These are phyloP conservation scores for Malaclemys terrapin DNA, from an alignment of 2,113 vertebrate species.

Conservation along the genomic window DNA sequence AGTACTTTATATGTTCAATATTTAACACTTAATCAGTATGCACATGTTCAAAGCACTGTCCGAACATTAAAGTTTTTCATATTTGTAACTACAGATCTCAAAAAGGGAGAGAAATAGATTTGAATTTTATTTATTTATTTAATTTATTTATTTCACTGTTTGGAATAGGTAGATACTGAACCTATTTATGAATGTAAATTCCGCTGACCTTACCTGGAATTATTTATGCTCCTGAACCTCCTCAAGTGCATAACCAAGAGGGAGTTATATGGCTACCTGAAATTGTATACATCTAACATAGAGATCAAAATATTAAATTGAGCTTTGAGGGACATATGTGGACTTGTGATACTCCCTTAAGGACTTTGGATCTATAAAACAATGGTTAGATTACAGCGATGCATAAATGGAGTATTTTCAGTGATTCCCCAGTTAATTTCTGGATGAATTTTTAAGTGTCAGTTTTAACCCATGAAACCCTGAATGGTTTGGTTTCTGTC, in stretches of 20 bases:
- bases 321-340: neutral
- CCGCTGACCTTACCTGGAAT: neutral
- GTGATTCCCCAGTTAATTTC: rapidly evolving
- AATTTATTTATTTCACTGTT: no score
- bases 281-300: neutral
- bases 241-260: neutral
- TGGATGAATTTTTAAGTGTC: neutral
- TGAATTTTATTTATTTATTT: no score
- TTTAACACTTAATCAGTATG: neutral
- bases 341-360: neutral
- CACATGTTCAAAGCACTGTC: neutral
- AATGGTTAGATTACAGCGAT: neutral
- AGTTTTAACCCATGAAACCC: neutral
- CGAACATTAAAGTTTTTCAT: rapidly evolving
- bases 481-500: neutral
- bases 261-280: neutral
- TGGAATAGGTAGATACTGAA: neutral
- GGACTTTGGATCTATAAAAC: neutral
- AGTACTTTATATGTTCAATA: neutral
- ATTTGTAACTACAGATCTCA: neutral
- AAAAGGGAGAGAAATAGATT: neutral
- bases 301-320: neutral
- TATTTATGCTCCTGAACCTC: neutral
- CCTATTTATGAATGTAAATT: neutral
- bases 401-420: neutral